phyloP scores from a whole-genome alignment of 2,888 invertebrate species.

The Eristalis intricaria region DNA sequence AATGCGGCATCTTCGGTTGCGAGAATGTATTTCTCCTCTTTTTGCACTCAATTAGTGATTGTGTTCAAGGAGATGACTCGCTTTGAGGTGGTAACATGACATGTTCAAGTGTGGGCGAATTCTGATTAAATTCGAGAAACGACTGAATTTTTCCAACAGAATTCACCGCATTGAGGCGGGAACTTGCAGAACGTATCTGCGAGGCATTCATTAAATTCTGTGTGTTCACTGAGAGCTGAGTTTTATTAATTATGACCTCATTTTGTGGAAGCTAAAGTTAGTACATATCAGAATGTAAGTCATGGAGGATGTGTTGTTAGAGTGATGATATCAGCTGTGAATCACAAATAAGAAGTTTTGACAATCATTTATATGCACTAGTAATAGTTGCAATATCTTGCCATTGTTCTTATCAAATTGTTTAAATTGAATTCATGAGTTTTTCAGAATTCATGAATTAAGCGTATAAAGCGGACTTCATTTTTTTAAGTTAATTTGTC shows the following conservation, averaged over 20 bases:
- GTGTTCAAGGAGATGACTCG: background rate
- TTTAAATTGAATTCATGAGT: no score
- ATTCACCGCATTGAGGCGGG: background rate
- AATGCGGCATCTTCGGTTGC: background rate
- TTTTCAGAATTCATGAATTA: no score
- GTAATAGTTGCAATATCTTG: no score
- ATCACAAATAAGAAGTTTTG: no score
- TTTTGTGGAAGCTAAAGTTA: background rate
- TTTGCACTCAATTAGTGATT: conserved; percentile 1
- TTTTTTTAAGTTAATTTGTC: no score
- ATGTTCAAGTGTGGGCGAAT: background rate
- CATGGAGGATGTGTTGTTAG: no score
- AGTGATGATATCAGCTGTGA: no score
- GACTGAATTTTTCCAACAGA: background rate
- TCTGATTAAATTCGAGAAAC: background rate
- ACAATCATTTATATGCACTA: no score
- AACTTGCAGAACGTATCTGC: background rate
- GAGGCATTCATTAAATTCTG: background rate
- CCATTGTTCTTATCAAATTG: no score
- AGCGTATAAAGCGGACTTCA: no score
- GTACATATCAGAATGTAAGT: background rate
- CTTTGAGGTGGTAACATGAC: background rate
- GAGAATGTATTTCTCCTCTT: background rate
- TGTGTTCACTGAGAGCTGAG: background rate
- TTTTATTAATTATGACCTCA: background rate